phyloP scores from a whole-genome alignment of 2,888 invertebrate species.

The Bugulina stolonifera region DNA sequence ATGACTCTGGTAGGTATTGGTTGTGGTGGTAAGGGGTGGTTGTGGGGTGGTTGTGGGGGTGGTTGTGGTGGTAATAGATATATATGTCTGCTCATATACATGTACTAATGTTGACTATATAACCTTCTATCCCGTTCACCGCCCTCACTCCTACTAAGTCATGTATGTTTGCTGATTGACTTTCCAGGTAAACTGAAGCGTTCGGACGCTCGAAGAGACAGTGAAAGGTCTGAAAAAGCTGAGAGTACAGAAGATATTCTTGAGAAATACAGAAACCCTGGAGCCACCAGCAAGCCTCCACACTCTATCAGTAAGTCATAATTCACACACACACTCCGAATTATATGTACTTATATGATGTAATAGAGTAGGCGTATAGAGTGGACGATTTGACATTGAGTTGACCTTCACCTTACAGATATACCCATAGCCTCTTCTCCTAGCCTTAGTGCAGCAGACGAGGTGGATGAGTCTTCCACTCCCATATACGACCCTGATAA shows the following conservation, averaged over 20 bases:
- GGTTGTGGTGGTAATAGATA: neutral
- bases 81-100: too few relatives aligned
- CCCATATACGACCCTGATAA: slow-evolving; percentile 56
- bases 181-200: slow-evolving; percentile 12
- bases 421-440: neutral
- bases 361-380: too few relatives aligned
- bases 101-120: too few relatives aligned
- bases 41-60: neutral
- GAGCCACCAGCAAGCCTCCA: neutral
- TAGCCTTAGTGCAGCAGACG: neutral
- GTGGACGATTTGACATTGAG: too few relatives aligned
- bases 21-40: neutral
- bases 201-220: neutral
- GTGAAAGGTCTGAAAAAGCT: slow-evolving; percentile 14
- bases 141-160: too few relatives aligned
- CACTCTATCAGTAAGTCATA: too few relatives aligned
- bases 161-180: too few relatives aligned
- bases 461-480: neutral
- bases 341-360: too few relatives aligned
- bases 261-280: slow-evolving; percentile 73
- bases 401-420: neutral
- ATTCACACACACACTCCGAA: too few relatives aligned
- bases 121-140: too few relatives aligned
- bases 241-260: slow-evolving; percentile 87
- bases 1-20: slow-evolving; percentile 13